Base-by-base conservation (phyloP, 2,113 vertebrate genomes). In the Stegostoma tigrinum region DNA sequence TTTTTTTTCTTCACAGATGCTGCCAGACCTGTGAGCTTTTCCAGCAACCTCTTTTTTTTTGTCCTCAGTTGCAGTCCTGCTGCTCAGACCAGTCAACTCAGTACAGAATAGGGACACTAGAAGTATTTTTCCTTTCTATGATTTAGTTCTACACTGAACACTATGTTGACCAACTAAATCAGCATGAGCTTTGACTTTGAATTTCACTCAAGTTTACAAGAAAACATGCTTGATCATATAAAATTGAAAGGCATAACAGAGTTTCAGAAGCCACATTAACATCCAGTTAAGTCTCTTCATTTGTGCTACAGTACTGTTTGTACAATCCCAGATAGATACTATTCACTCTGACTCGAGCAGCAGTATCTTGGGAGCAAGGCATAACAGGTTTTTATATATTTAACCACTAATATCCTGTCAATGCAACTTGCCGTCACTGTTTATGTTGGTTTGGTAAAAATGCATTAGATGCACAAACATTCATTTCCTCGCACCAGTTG, bases 381-480 rank as follows among this genome's bases (percentile, higher is more conserved):
- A 95, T 70, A 72, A 64, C 96, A 96, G 86, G 96, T 96, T 96
- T 97, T 97, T 97, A 97, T 97, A 96, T 96, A 97, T 96, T 96
- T 95, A 96, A 97, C 95, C 96, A 97, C 95, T 96, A 97, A 97
- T 96, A 96, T 96, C 96, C 96, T 97, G 96, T 96, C 96, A 96
- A 89, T 95, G 27, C 42, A 95, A 95, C 94, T 52, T 72, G 94
- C 45, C 14, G 24, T 72, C 94, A 96, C 96, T 95, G 96, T 97
- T 97, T 97, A 97, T 96, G 96, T 96, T 96, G 96, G 96, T 96
- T 96, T 97, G 96, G 97, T 97, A 96, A 97, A 97, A 95, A 96
- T 96, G 96, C 96, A 96, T 96, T 96, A 96, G 96, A 96, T 70
- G 94, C 96, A 96, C 97, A 97, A 97, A 97, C 96, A 96, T 96